Base-by-base conservation (phyloP, 1,140 invertebrate species). In the Carposina sasakii region DNA sequence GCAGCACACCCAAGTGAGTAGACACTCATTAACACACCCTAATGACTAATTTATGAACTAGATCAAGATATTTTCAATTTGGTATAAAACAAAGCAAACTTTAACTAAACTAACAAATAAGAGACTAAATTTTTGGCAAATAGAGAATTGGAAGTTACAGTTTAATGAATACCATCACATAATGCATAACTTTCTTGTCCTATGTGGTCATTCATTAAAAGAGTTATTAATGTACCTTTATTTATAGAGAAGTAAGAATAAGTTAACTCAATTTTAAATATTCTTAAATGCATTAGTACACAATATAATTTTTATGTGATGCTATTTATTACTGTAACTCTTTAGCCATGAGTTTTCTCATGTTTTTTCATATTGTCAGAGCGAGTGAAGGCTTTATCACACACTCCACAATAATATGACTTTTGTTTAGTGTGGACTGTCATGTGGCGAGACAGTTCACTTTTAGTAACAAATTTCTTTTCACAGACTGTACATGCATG, bases 381-480 rank as follows among this genome's bases (percentile, higher is more conserved):
- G 24, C 85, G 81, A 40, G 85, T 86, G 54, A 86, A 86, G 23
- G 85, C 85, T 67, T 86, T 86, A 57, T 86, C 85, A 52, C 89
- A 90, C 1, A 89, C 78, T 19, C 86, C 82, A 66, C 89, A 90
- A 15, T 84, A 85, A 41, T 87, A 89, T 1, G 88, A 88, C 41
- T 88, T 87, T 48, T 89, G 88, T 54, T 89, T 89, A 0, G 88
- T 89, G 52, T 89, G 88, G 9, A 87, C 87, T 12, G 87, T 86
- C 81, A 89, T 88, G 45, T 89, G 88, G 34, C 88, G 78, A 30
- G 88, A 87, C 22, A 89, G 64, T 56, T 88, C 86, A 75, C 87
- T 88, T 59, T 89, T 89, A n/a, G 87, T 88, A 23, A 87, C 86
- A 71, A 88, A 89, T 26, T 88, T 87, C 60, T 89, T 89, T 53